Percentiles rank a stretch among this genome's conserved stretches.
Conservation (phyloP, 2,797 vertebrate genomes). For the Oreonectes daqikongensis region DNA sequence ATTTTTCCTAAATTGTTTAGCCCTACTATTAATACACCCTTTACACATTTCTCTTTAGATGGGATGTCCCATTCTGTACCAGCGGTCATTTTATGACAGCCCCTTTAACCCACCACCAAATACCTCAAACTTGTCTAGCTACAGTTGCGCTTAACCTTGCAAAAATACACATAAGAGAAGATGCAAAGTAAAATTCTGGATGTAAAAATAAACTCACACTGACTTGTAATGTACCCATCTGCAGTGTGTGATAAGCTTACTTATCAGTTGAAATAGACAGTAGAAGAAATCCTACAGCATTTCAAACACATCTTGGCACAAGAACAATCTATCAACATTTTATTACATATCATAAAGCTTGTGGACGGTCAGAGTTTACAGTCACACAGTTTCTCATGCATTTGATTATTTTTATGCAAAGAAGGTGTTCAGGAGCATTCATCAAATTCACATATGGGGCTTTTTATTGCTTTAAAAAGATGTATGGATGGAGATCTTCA, state of each 20-base stretch:
- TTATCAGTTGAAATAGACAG: slow-evolving; percentile 27
- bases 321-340: slow-evolving; percentile 30
- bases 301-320: background rate
- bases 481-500: background rate
- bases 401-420: slow-evolving; percentile 25
- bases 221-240: slow-evolving; percentile 43
- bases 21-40: slow-evolving; percentile 3
- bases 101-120: slow-evolving; percentile 29
- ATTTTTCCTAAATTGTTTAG: too few species aligned
- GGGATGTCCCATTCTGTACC: slow-evolving; percentile 22
- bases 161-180: slow-evolving; percentile 31
- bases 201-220: slow-evolving; percentile 34
- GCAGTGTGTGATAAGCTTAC: slow-evolving; percentile 36
- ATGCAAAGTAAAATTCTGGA: slow-evolving; percentile 38
- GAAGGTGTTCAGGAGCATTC: slow-evolving; percentile 21
- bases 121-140: slow-evolving; percentile 4
- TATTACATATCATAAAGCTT: slow-evolving; percentile 22
- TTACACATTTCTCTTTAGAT: slow-evolving; percentile 16
- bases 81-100: background rate
- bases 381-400: slow-evolving; percentile 18
- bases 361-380: slow-evolving; percentile 8
- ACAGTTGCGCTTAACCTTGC: slow-evolving; percentile 30
- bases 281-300: background rate
- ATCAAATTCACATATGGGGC: slow-evolving; percentile 18
- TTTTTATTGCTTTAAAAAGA: slow-evolving; percentile 21